These are phyloP conservation scores for Byasa hedistus DNA, from an alignment of 2,888 invertebrate species.

Conservation along the genomic window DNA sequence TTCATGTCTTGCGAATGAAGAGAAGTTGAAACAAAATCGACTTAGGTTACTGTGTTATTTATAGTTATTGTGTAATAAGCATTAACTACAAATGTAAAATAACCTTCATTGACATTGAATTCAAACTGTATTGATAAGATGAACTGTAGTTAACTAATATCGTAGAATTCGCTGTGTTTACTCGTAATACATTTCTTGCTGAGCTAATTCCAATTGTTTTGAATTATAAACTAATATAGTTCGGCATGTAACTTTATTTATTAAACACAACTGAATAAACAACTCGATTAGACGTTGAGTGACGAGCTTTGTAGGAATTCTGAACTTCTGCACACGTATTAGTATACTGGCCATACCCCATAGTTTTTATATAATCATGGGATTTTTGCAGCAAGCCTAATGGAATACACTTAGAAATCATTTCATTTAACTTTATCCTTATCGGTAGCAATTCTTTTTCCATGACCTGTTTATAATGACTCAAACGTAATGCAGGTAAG, in stretches of 20 bases:
- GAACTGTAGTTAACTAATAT: not conserved
- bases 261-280: slow-evolving; percentile 67
- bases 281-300: slow-evolving; percentile 58
- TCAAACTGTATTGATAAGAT: not conserved
- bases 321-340: slow-evolving; percentile 24
- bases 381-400: slow-evolving; percentile 42
- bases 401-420: slow-evolving; percentile 52
- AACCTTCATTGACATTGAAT: no score
- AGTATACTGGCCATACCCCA: slow-evolving; percentile 1
- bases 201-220: not conserved
- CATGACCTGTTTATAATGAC: slow-evolving; percentile 51
- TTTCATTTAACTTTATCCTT: slow-evolving; percentile 54
- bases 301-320: slow-evolving; percentile 31
- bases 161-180: not conserved
- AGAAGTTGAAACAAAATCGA: no score
- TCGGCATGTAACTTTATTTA: slow-evolving; percentile 32
- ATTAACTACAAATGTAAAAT: no score
- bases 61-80: no score
- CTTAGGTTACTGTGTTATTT: no score
- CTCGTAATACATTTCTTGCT: not conserved
- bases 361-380: not conserved
- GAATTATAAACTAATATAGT: not conserved
- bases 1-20: no score
- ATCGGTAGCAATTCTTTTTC: slow-evolving; percentile 62
- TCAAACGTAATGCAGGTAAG: slow-evolving; percentile 53